Evolutionary conservation across 2,113 vertebrate species (phyloP), one percentile per base, ranked within the genome.

Genomic region (Bettongia penicillata): DNA sequence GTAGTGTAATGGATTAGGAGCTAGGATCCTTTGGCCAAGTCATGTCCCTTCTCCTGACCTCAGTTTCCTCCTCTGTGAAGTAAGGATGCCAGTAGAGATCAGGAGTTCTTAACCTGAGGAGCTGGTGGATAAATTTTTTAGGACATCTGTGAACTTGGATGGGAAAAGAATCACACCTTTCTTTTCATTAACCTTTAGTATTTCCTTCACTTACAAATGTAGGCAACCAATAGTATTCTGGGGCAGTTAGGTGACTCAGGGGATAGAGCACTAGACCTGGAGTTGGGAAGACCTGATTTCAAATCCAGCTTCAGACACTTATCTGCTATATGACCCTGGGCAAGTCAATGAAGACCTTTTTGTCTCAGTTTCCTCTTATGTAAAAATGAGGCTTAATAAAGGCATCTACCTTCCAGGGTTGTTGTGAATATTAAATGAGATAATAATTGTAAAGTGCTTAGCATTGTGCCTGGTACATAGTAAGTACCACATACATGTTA

Each of bases 391-490:
- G 43, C n/a, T 16, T 51, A 0, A 51, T 68, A 1, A 52, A 3
- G 24, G 5, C 6, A 22, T n/a, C 5, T 77, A n/a, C 37, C 16
- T n/a, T 5, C 37, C 5, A n/a, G 61, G 14, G 4, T 77, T n/a
- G 12, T 61, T 61, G 8, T 55, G 53, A 57, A 6, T 61, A 61
- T n/a, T 37, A 77, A 77, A 37, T 37, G 61, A 68, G 28, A 68
- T 68, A 37, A 61, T 14, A 61, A 61, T 12, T 61, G 28, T 11
- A n/a, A 77, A 77, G 61, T 1, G n/a, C 16, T 19, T n/a, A n/a
- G 37, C 8, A 37, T 53, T 53, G 5, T 0, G 0, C 52, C 77
- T 24, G 48, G 61, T 12, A 16, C 0, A 4, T 47, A 26, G 84
- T 52, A 93, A 37, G 55, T 6, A 1, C 26, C 2, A 16, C 43